These are phyloP conservation scores for Napeogenes sylphis DNA, from an alignment of 2,888 invertebrate species.

Conservation along the genomic window DNA sequence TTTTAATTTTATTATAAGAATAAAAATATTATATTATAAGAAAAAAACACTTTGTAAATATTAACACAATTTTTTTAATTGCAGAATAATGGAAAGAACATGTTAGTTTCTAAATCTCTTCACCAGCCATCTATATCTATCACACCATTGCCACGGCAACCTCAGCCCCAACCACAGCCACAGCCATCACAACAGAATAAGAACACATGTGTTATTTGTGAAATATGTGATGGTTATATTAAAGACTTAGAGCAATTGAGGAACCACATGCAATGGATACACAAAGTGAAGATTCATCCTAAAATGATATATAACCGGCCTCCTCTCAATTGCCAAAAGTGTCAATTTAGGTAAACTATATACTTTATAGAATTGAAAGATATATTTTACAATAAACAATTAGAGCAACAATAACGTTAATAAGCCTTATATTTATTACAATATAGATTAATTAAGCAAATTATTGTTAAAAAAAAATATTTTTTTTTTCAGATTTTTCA, in stretches of 20 bases:
- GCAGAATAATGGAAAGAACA: slow-evolving; percentile 47
- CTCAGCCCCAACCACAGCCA: slow-evolving; percentile 51
- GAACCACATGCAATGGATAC: slow-evolving; percentile 98
- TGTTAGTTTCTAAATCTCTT: slow-evolving; percentile 39
- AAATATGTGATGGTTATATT: slow-evolving; percentile 97
- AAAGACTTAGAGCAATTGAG: slow-evolving; percentile 95
- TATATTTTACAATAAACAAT: no score
- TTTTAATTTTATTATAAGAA: no score
- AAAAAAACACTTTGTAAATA: no score
- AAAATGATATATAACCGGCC: slow-evolving; percentile 97
- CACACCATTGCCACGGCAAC: slow-evolving; percentile 85
- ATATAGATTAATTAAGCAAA: not conserved
- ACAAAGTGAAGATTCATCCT: slow-evolving; percentile 97
- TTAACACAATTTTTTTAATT: slow-evolving; percentile 27
- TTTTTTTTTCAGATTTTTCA: slow-evolving; percentile 87
- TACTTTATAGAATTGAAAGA: no score
- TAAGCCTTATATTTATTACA: no score
- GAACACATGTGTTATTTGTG: slow-evolving; percentile 94
- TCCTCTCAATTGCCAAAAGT: slow-evolving; percentile 96
- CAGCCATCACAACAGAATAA: slow-evolving; percentile 76
- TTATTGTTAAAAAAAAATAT: slow-evolving; percentile 1
- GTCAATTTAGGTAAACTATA: slow-evolving; percentile 82
- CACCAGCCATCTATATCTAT: slow-evolving; percentile 90
- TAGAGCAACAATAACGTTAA: no score
- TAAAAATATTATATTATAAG: no score